Base-by-base conservation (phyloP, 2,113 vertebrate species). In the Hippocampus comes region DNA sequence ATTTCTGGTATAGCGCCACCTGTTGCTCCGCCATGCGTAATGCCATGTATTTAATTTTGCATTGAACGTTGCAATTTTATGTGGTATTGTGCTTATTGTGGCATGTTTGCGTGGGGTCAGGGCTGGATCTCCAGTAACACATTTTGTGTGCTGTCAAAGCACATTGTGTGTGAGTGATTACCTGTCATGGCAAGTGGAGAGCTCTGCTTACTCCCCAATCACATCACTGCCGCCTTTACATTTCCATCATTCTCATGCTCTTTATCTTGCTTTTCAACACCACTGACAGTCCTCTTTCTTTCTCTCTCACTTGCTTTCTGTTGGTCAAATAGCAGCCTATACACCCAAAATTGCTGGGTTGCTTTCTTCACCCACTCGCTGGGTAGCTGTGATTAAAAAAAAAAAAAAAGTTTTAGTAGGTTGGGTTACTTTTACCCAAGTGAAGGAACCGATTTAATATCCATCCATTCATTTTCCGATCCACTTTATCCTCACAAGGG, bases 101-200 rank as follows among this genome's bases (percentile, higher is more conserved):
- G 75, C 68, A 79, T 83, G 84, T 86, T 82, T 81, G 76, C 65
- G 81, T 83, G 85, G 82, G 84, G 25, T 25, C 10, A 12, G 12
- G 21, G 55, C 8, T 14, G 79, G 82, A 65, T 80, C 66, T 80
- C 80, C 88, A 80, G 70, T 85, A 83, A 87, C 84, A 85, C 60
- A 30, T 86, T 84, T 87, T 84, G 86, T 80, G 72, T 79, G 87
- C 85, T 88, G 88, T 91, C 88, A 88, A 75, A 87, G 76, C 84
- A 75, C 77, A 86, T 88, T 82, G 83, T 85, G 81, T 72, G 67
- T 90, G 90, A 91, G 80, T 85, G 87, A 91, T 86, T 87, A 85
- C 78, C 80, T 87, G 88, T 90, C 90, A 91, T 81, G 68, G 48
- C 69, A 53, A 82, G 79, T 80, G 82, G 72, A 34, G 75, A 81